Evolutionary conservation across 2,888 invertebrate species (phyloP).

Genomic region (Leucania comma): DNA sequence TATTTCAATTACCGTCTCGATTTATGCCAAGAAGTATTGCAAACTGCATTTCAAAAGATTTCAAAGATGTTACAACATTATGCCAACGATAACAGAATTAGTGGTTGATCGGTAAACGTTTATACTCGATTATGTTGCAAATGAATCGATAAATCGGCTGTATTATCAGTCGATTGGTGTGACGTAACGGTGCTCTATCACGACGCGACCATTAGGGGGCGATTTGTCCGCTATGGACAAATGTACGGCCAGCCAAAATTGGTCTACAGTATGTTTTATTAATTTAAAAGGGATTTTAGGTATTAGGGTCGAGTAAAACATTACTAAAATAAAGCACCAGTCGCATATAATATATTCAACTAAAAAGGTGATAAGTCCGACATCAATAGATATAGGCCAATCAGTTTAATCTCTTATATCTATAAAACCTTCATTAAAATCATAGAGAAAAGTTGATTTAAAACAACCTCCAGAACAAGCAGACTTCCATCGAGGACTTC

Average conservation of each 20-base stretch:
- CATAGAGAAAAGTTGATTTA: no score
- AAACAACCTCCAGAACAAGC: no score
- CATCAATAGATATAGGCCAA: no score
- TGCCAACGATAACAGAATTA: conserved; percentile 45
- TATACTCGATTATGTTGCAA: conserved; percentile 74
- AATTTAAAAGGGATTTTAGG: conserved; percentile 35
- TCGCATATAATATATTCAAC: not conserved
- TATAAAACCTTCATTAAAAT: no score
- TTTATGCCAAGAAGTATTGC: no score
- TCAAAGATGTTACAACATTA: conserved; percentile 53
- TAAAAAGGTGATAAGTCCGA: no score
- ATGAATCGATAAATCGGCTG: conserved; percentile 73
- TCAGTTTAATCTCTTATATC: no score
- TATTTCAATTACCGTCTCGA: no score
- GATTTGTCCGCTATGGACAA: conserved; percentile 63
- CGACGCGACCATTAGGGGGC: conserved; percentile 72
- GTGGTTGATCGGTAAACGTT: conserved; percentile 50
- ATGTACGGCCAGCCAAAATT: conserved; percentile 41
- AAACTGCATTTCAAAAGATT: conserved; percentile 41
- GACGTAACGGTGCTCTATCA: conserved; percentile 80
- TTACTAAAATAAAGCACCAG: not conserved
- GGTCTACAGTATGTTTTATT: conserved; percentile 42
- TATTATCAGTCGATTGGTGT: conserved; percentile 70
- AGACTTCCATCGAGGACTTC: no score
- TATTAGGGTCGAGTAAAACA: conserved; percentile 23